Evolutionary conservation across 2,888 invertebrate genomes (phyloP).

Genomic region (Polydesmus complanatus): DNA sequence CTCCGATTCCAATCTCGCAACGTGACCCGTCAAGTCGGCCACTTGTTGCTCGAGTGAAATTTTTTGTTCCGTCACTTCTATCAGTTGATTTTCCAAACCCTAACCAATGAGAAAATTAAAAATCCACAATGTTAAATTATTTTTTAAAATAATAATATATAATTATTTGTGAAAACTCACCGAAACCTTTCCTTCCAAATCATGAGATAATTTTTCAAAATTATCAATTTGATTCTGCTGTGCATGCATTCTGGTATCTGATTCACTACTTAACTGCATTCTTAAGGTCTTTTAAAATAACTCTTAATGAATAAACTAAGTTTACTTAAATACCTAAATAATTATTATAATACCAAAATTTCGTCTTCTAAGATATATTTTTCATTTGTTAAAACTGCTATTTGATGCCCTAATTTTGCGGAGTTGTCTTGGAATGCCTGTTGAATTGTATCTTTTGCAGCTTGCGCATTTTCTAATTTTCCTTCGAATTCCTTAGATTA

Average conservation of each 20-base stretch:
- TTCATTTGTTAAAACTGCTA: neutral
- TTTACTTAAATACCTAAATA: neutral
- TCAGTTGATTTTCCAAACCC: slow-evolving; percentile 8
- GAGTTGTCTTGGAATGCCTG: slow-evolving; percentile 2
- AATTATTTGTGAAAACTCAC: neutral
- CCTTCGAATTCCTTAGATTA: slow-evolving; percentile 7
- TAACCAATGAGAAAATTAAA: neutral
- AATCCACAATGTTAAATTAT: neutral
- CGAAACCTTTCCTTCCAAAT: neutral
- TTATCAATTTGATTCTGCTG: neutral
- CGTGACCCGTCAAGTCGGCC: neutral
- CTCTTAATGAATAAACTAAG: neutral
- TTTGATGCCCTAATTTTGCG: neutral
- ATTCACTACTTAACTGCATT: neutral
- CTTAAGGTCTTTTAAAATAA: neutral
- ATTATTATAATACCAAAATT: neutral
- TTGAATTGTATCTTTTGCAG: slow-evolving; percentile 6
- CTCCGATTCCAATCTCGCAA: slow-evolving; percentile 8
- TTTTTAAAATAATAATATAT: neutral
- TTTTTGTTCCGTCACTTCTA: slow-evolving; percentile 10
- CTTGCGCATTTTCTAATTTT: slow-evolving; percentile 2
- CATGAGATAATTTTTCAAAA: neutral
- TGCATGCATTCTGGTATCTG: neutral
- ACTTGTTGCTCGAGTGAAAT: slow-evolving; percentile 13
- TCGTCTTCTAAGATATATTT: neutral